These are phyloP conservation scores for Tubulanus polymorphus DNA, from an alignment of 2,888 invertebrate genomes.

Conservation along the genomic window DNA sequence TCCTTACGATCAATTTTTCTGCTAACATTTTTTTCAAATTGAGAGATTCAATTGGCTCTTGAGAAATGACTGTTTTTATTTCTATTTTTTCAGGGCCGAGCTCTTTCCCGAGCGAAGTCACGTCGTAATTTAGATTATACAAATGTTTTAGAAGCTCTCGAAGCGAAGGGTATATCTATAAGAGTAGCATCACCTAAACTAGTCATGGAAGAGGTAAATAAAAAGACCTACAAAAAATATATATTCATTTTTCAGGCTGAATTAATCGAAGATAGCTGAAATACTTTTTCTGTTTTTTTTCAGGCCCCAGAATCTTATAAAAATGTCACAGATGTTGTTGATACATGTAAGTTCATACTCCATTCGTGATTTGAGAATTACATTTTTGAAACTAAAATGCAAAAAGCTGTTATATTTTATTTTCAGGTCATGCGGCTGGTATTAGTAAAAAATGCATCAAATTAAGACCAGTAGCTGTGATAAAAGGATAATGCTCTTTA, in stretches of 20 bases:
- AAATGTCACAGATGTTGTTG: slow-evolving; percentile 98
- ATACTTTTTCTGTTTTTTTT: slow-evolving; percentile 8
- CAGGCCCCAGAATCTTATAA: slow-evolving; percentile 96
- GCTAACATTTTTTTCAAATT: slow-evolving; percentile 2
- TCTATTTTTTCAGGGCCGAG: slow-evolving; percentile 78
- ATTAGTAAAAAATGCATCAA: slow-evolving; percentile 96
- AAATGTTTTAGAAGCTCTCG: slow-evolving; percentile 79
- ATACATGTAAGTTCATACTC: slow-evolving; percentile 70
- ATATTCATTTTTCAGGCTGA: neutral
- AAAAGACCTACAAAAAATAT: neutral
- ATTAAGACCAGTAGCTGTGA: slow-evolving; percentile 94
- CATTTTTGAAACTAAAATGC: neutral
- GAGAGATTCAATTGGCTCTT: no score
- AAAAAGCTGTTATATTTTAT: slow-evolving; percentile 9
- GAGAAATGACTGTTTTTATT: neutral
- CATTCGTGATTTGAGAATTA: slow-evolving; percentile 8
- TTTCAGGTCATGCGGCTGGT: slow-evolving; percentile 76
- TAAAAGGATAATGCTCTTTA: slow-evolving; percentile 96
- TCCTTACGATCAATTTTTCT: slow-evolving; percentile 26
- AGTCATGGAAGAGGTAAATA: slow-evolving; percentile 89
- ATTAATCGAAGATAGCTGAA: neutral
- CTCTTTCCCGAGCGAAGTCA: slow-evolving; percentile 94
- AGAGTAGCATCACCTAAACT: slow-evolving; percentile 97
- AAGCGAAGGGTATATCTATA: slow-evolving; percentile 83
- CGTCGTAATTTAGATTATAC: slow-evolving; percentile 90